Conservation (phyloP, 2,888 invertebrate species). For the Plagodis dolabraria region DNA sequence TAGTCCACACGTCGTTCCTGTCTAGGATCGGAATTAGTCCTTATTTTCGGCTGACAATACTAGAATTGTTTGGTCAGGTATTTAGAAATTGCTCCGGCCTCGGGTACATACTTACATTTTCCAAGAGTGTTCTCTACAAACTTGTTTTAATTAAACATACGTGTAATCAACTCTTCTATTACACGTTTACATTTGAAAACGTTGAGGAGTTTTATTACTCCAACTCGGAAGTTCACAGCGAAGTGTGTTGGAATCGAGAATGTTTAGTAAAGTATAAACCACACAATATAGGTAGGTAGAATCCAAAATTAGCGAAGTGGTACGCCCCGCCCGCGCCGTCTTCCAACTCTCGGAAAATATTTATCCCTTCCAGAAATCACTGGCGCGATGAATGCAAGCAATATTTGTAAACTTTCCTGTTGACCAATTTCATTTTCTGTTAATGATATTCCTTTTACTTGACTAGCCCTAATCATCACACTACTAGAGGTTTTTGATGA, state of each 20-base stretch:
- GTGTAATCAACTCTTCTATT: constrained; percentile 15
- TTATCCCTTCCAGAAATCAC: constrained; percentile 50
- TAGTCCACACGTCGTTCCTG: too few species aligned
- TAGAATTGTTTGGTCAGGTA: too few species aligned
- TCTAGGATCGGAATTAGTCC: too few species aligned
- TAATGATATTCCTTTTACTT: neutral
- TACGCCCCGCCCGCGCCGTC: constrained; percentile 39
- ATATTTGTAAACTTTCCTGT: constrained; percentile 44
- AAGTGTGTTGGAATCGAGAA: constrained; percentile 13
- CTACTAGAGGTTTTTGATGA: too few species aligned
- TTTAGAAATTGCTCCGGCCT: too few species aligned
- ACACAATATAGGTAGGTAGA: constrained; percentile 31
- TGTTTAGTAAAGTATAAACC: constrained; percentile 26
- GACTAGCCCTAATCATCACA: neutral
- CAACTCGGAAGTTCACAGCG: constrained; percentile 24
- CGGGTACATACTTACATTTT: too few species aligned
- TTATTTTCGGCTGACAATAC: too few species aligned
- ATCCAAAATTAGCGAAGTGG: constrained; percentile 50
- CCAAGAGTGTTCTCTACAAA: too few species aligned
- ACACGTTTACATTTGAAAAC: constrained; percentile 17
- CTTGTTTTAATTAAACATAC: constrained; percentile 17
- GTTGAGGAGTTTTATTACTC: constrained; percentile 31
- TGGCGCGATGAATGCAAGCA: constrained; percentile 38
- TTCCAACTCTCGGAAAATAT: constrained; percentile 48
- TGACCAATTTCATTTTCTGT: constrained; percentile 37